Base-by-base conservation (phyloP, 2,888 invertebrate species). In the Chrysomela aeneicollis region DNA sequence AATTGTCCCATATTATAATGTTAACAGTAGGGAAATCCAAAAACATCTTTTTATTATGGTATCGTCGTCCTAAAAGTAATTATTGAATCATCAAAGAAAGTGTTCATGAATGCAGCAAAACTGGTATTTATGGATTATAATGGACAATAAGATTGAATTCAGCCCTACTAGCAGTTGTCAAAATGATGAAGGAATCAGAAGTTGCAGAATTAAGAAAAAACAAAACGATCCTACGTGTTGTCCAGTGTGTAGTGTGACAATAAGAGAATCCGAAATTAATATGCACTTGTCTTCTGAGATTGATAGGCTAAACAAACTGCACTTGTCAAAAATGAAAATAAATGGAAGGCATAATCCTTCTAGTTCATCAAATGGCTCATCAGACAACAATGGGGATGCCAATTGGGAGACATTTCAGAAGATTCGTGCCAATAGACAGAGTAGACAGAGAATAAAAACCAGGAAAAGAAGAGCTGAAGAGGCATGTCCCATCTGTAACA, bases 191-290 rank as follows among this genome's bases (percentile, higher is more conserved):
- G 77, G 76, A 61, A 79, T 80, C 57, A 77, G 82, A 60, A 82
- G 82, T 35, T 83, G 81, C 65, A 83, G 89, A 71, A 87, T 84
- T 76, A 85, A 89, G 64, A 87, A 86, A 74, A 87, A 87, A 80
- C 87, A 87, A 63, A 80, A 86, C 6, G 91, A 92, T 76, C 87
- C 90, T 12, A 86, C 88, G n/a, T 92, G 87, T 80, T 97, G 97
- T 81, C 96, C 97, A 0, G 92, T 94, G 0, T 97, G 97, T 81
- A 92, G 95, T 68, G 89, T 92, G 66, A 94, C 94, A 1, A 86
- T 97, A 49, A 85, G 94, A 53, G 87, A 90, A 1, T 89, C 90
- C 1, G 96, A 96, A 81, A 84, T 95, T n/a, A 93, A 94, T 73
- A 85, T 89, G 22, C 97, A 96, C 83, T 88, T 93, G 71, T 84